phyloP scores from a whole-genome alignment of 2,888 invertebrate species.

The Lissocephala sabroskyi region DNA sequence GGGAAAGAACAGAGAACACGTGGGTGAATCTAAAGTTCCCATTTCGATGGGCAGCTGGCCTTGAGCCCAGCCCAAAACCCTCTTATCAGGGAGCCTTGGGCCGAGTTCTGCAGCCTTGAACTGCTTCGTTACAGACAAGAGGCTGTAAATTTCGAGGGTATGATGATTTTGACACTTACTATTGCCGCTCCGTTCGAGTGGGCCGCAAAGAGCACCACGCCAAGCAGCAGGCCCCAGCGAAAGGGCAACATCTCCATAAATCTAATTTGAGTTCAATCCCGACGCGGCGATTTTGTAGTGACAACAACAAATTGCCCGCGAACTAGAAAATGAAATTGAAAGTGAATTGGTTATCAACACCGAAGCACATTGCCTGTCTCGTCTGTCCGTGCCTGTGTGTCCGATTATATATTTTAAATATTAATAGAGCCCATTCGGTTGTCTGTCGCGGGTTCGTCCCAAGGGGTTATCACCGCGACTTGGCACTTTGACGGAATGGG shows the following conservation, averaged over 20 bases:
- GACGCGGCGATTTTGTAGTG: constrained; percentile 31
- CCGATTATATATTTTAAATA: constrained; percentile 36
- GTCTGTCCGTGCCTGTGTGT: too few relatives aligned
- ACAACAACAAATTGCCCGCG: constrained; percentile 37
- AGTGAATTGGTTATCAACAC: constrained; percentile 16
- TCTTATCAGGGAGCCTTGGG: constrained; percentile 40
- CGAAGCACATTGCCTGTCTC: background rate
- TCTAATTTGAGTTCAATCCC: constrained; percentile 43
- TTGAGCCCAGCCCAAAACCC: constrained; percentile 28
- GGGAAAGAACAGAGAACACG: background rate
- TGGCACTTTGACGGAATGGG: too few relatives aligned
- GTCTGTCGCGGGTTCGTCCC: too few relatives aligned
- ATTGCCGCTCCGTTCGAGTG: constrained; percentile 63
- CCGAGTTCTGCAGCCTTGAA: constrained; percentile 42
- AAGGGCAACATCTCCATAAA: constrained; percentile 68
- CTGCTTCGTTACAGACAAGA: constrained; percentile 19
- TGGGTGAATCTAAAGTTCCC: background rate
- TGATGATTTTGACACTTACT: constrained; percentile 60
- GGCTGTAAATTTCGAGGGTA: constrained; percentile 9
- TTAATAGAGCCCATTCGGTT: too few relatives aligned
- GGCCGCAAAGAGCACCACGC: constrained; percentile 52
- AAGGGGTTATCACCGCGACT: too few relatives aligned
- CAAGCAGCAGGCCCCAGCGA: constrained; percentile 65
- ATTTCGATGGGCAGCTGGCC: constrained; percentile 46
- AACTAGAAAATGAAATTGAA: constrained; percentile 57